Base-by-base conservation (phyloP, 2,888 invertebrate genomes). In the Monochamus alternatus region DNA sequence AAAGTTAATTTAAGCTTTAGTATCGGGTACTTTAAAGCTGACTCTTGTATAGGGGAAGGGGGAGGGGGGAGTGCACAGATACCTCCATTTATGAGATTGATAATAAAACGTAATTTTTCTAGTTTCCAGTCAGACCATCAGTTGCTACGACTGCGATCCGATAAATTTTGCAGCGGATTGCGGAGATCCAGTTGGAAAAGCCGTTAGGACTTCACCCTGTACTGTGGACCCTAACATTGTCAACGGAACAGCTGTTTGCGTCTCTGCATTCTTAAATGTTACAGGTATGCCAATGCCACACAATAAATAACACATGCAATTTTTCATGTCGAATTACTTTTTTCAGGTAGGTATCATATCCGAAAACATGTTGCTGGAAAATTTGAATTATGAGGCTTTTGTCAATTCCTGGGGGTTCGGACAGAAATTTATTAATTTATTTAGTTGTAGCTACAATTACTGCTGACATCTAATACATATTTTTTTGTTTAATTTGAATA, bases 111-210 rank as follows among this genome's bases (percentile, higher is more conserved):
- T 14, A 8, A 32, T 38, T 47, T 5, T 63, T 71, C 4, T 52
- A 71, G 71, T n/a, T 59, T 51, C 63, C 32, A 32, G 38, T 12
- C 71, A 71, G 30, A 62, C 43, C 4, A 62, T 77, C 4, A 58
- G 66, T 14, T 78, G 78, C 44, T 78, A 74, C 44, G 72, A 74
- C 52, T 78, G 78, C 14, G 74, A 78, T 31, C 72, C 74, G 8
- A 2, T n/a, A 7, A 70, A 70, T 31, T 63, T 63, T 14, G 51
- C 55, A 14, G 30, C 47, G 12, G 73, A 59, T 5, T 76, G 75
- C 60, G 51, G 8, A 10, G 59, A 72, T 9, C 75, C 75, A 9
- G 38, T n/a, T n/a, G 59, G 52, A n/a, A 71, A 51, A 22, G 44
- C 14, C 4, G 72, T 78, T 3, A 52, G 38, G 30, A n/a, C 62